Evolutionary conservation across 2,888 invertebrate species (phyloP).

Genomic region (Seira ritae): DNA sequence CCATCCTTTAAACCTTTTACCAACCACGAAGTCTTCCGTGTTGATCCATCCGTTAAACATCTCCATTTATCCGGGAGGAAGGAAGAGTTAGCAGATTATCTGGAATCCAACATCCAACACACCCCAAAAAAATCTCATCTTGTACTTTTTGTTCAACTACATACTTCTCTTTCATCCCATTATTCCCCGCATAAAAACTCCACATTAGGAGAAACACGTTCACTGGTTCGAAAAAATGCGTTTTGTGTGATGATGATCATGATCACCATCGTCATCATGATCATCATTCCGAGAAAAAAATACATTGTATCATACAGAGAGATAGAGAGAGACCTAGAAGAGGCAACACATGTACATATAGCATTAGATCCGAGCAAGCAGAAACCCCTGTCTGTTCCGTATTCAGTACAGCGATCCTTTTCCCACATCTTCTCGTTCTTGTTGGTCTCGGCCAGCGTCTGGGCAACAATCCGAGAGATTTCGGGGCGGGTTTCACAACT

Average conservation of each 20-base stretch:
- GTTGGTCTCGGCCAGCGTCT: slow-evolving; percentile 64
- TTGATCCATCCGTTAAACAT: slow-evolving; percentile 53
- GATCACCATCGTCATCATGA: too few relatives aligned
- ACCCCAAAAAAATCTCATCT: slow-evolving; percentile 47
- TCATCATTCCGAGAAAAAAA: too few relatives aligned
- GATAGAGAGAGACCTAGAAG: slow-evolving; percentile 9
- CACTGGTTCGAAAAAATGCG: too few relatives aligned
- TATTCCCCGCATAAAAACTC: too few relatives aligned
- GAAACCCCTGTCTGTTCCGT: too few relatives aligned
- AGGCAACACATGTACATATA: slow-evolving; percentile 10
- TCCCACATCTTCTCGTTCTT: slow-evolving; percentile 47
- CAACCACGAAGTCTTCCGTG: slow-evolving; percentile 20
- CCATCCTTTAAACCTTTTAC: slow-evolving; percentile 34
- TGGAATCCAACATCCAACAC: slow-evolving; percentile 37
- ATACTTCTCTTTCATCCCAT: too few relatives aligned
- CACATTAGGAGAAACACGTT: too few relatives aligned
- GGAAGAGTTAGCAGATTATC: slow-evolving; percentile 52
- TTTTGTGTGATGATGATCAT: too few relatives aligned
- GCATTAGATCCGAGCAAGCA: not conserved
- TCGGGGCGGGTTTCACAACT: slow-evolving; percentile 71
- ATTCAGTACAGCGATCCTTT: slow-evolving; percentile 59
- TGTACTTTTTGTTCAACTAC: not conserved
- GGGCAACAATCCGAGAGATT: slow-evolving; percentile 66
- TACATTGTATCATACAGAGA: not conserved
- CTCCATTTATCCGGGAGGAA: slow-evolving; percentile 10